Base-by-base conservation (phyloP, 2,113 vertebrate genomes). In the Paralichthys olivaceus region DNA sequence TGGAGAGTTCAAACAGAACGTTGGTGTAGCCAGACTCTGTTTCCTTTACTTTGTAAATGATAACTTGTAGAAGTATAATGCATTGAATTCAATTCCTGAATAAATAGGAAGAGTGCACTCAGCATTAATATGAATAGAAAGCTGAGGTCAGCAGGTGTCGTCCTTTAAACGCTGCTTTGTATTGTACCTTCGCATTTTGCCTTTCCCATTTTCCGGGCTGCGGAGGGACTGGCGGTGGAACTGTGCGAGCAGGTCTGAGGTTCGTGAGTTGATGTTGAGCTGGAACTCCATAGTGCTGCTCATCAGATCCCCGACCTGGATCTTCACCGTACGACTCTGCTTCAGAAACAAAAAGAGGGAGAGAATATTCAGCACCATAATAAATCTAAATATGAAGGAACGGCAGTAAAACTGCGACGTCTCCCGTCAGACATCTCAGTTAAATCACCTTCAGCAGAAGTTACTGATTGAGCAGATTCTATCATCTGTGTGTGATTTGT, bases 301-400 rank as follows among this genome's bases (percentile, higher is more conserved):
- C 80, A 93, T 61, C 9, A 93, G 86, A 7, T 96, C 93, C 0
- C 93, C 93, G 0, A 93, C 86, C 0, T 96, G 94, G 80, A 96
- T 89, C 89, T 96, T 96, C 62, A 97, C 95, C 2, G 87, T 87
- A 57, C 95, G 95, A 81, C 90, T 94, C 23, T 88, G 90, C 95
- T 96, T 85, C 59, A 64, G 20, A 54, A 57, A 17, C 13, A 70
- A 55, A 61, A 11, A 26, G 2, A 23, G 17, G 7, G 17, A 8
- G 12, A 34, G 26, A 26, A 5, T 5, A n/a, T 64, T 70, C 5
- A 49, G 54, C 28, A 57, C n/a, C 4, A 1, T 17, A 9, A 11
- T 4, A 45, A 19, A 47, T 19, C 6, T 40, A 12, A 40, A 47
- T 47, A 19, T 47, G 15, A 47, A 47, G 40, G 13, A 15, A 43